Base-by-base conservation (phyloP, 2,888 invertebrate species). In the Nomada ferruginata region DNA sequence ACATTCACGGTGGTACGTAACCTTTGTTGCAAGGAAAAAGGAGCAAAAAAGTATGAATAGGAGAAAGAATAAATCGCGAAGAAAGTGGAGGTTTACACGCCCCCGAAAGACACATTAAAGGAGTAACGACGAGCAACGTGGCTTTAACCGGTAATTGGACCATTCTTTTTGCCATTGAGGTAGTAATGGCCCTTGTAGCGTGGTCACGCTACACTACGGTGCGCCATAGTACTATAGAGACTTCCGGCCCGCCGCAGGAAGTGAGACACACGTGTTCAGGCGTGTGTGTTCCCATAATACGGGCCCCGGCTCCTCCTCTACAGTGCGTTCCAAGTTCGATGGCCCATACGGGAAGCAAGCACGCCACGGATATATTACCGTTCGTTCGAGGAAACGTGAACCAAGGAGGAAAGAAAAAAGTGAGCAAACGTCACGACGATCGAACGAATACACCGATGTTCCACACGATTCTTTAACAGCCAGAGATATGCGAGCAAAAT, bases 201-300 rank as follows among this genome's bases (percentile, higher is more conserved):
- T 90, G 92, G 90, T 92, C 91, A 92, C 90, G 92, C 91, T 92
- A 91, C 91, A 89, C 90, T 89, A 90, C 90, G 89, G 88, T 88
- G 88, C 90, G 90, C 90, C 89, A 90, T 91, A 91, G 92, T 92
- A 92, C 93, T 92, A 91, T 91, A 91, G 92, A 92, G 92, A 92
- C 92, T 93, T 93, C 93, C 93, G 93, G 93, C 89, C 91, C 89
- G 88, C 87, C 88, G 85, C 92, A 92, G 92, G 93, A 92, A 93
- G 92, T 90, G 91, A 91, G 90, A 91, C 92, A 92, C 93, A 92
- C 92, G 93, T 93, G 93, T 92, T 92, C 90, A 86, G 90, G 86
- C 89, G 89, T 89, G 88, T 90, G 90, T 91, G 90, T 92, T 91
- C 91, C 90, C 91, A 91, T 91, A 89, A 90, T 90, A 90, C 88